These are phyloP conservation scores for Epinotia brunnichana DNA, from an alignment of 2,888 invertebrate species.

Conservation along the genomic window DNA sequence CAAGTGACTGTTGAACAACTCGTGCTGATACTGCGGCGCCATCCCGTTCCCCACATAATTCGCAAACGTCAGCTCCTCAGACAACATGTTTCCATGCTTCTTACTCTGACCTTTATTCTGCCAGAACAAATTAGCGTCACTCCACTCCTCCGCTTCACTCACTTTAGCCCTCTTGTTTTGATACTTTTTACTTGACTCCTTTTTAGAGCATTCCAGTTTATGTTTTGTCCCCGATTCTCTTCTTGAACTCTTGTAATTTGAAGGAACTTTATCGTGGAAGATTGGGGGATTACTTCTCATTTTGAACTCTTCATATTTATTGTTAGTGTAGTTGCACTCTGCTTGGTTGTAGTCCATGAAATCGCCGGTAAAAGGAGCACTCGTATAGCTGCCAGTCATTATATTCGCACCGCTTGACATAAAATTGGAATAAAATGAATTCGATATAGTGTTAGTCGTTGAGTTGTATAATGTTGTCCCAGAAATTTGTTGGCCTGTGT, in stretches of 20 bases:
- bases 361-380: constrained; percentile 72
- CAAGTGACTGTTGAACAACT: constrained; percentile 75
- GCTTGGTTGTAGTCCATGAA: constrained; percentile 77
- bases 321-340: constrained; percentile 76
- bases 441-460: constrained; percentile 77
- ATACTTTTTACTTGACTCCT: constrained; percentile 75
- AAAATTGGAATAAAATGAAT: constrained; percentile 78
- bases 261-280: constrained; percentile 67
- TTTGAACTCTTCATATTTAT: constrained; percentile 77
- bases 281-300: constrained; percentile 70
- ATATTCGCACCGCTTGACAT: constrained; percentile 74
- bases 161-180: constrained; percentile 73
- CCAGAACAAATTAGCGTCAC: constrained; percentile 71
- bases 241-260: constrained; percentile 69
- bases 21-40: constrained; percentile 74
- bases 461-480: constrained; percentile 76
- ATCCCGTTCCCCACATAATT: constrained; percentile 77
- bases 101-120: constrained; percentile 71
- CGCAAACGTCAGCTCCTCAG: constrained; percentile 73
- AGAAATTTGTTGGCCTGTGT: constrained; percentile 73
- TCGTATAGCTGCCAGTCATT: constrained; percentile 73
- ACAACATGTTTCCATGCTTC: constrained; percentile 68
- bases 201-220: constrained; percentile 79
- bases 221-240: constrained; percentile 76
- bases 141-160: constrained; percentile 75